phyloP scores from a whole-genome alignment of 2,113 vertebrate species.

The Nanorana parkeri region DNA sequence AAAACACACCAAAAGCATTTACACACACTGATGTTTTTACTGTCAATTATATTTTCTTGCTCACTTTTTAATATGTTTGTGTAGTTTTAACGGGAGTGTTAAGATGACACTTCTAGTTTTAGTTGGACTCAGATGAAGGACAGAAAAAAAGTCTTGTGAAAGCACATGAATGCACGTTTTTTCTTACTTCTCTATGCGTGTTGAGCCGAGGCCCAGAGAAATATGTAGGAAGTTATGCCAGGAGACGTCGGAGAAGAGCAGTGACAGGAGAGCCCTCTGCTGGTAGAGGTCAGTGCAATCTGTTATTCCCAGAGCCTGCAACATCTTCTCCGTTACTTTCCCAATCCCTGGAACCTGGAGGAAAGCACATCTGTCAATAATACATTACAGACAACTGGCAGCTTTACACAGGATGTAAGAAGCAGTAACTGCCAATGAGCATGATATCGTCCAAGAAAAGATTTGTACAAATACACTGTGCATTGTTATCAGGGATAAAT shows the following conservation, averaged over 20 bases:
- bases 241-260: constrained; percentile 90
- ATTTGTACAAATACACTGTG: background rate
- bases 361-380: constrained; percentile 33
- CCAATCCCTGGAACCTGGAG: constrained; percentile 92
- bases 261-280: constrained; percentile 87
- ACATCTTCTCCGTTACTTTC: constrained; percentile 97
- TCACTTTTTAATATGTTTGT: background rate
- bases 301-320: constrained; percentile 84
- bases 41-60: background rate
- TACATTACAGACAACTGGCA: background rate
- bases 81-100: background rate
- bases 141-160: background rate
- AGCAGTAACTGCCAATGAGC: background rate
- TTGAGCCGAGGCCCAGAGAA: constrained; percentile 89
- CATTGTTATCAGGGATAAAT: constrained; percentile 7
- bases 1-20: no score
- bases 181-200: constrained; percentile 82
- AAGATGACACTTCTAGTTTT: background rate
- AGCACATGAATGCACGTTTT: background rate
- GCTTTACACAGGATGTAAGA: constrained; percentile 11
- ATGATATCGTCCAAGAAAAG: background rate
- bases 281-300: constrained; percentile 88
- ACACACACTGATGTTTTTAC: background rate
- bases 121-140: background rate
- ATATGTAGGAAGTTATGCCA: constrained; percentile 90